Evolutionary conservation across 2,113 vertebrate species (phyloP).

Genomic region (Caranx ignobilis): DNA sequence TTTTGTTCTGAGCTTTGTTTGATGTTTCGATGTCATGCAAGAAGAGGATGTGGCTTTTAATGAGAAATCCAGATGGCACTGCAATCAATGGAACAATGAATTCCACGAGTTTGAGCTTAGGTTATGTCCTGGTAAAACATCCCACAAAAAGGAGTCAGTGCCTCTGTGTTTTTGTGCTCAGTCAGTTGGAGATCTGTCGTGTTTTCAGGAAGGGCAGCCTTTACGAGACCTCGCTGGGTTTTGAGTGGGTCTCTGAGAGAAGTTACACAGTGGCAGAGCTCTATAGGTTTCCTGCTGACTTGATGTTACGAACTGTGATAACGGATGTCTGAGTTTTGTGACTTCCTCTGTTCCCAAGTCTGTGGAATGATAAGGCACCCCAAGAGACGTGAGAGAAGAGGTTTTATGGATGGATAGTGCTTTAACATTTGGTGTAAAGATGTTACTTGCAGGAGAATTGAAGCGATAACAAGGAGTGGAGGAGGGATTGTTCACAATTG

Average conservation of each 20-base stretch:
- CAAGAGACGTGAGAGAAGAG: constrained; percentile 42
- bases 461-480: neutral
- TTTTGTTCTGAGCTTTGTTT: constrained; percentile 37
- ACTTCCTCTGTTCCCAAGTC: constrained; percentile 74
- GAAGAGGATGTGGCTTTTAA: constrained; percentile 67
- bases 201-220: constrained; percentile 55
- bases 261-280: constrained; percentile 49
- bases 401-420: constrained; percentile 46
- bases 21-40: constrained; percentile 50
- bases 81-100: constrained; percentile 60
- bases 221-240: constrained; percentile 59
- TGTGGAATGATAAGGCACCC: constrained; percentile 66
- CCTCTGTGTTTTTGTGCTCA: constrained; percentile 51
- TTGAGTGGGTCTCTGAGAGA: constrained; percentile 49
- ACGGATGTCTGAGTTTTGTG: constrained; percentile 71
- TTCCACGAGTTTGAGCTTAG: constrained; percentile 45
- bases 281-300: constrained; percentile 66
- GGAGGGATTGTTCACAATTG: neutral
- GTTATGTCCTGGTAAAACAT: constrained; percentile 60
- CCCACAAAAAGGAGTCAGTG: constrained; percentile 47
- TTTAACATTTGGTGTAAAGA: constrained; percentile 27
- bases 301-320: constrained; percentile 40
- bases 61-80: constrained; percentile 66
- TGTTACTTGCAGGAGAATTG: neutral
- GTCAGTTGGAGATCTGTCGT: constrained; percentile 18